phyloP scores from a whole-genome alignment of 2,888 invertebrate genomes.

The Aproaerema taeniolella region DNA sequence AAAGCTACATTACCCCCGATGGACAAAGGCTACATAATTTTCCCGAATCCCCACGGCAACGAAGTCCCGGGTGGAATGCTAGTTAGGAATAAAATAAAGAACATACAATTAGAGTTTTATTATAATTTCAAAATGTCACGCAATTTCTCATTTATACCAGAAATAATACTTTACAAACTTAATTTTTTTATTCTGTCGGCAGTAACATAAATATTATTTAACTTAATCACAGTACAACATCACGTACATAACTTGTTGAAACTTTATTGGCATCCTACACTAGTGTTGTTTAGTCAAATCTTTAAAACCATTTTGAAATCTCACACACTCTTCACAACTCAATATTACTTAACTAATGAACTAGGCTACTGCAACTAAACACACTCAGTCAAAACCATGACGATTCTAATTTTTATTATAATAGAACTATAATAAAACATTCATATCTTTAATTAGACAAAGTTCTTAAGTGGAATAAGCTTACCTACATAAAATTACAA shows the following conservation, averaged over 20 bases:
- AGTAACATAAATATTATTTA: slow-evolving; percentile 28
- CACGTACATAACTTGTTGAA: too few relatives aligned
- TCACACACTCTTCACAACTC: neutral
- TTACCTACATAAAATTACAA: slow-evolving; percentile 6
- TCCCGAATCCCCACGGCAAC: too few relatives aligned
- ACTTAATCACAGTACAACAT: slow-evolving; percentile 31
- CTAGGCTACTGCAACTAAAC: slow-evolving; percentile 21
- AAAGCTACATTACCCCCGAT: too few relatives aligned
- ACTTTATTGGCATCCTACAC: too few relatives aligned
- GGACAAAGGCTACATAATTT: too few relatives aligned
- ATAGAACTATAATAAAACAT: neutral
- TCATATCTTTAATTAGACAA: neutral
- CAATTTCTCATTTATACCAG: slow-evolving; percentile 7
- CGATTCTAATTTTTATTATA: slow-evolving; percentile 16
- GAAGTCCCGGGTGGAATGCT: too few relatives aligned
- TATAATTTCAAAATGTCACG: slow-evolving; percentile 6
- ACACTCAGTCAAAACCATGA: slow-evolving; percentile 46
- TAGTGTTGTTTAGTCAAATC: too few relatives aligned
- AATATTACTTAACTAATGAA: neutral
- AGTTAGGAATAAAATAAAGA: too few relatives aligned
- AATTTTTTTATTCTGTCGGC: slow-evolving; percentile 16
- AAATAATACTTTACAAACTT: slow-evolving; percentile 28
- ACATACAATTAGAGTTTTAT: too few relatives aligned
- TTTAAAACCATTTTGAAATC: too few relatives aligned
- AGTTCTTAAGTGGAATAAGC: slow-evolving; percentile 4